Evolutionary conservation across 2,113 vertebrate species (phyloP), one percentile per base, ranked within the genome.

Genomic region (Benitochromis conjunctus): DNA sequence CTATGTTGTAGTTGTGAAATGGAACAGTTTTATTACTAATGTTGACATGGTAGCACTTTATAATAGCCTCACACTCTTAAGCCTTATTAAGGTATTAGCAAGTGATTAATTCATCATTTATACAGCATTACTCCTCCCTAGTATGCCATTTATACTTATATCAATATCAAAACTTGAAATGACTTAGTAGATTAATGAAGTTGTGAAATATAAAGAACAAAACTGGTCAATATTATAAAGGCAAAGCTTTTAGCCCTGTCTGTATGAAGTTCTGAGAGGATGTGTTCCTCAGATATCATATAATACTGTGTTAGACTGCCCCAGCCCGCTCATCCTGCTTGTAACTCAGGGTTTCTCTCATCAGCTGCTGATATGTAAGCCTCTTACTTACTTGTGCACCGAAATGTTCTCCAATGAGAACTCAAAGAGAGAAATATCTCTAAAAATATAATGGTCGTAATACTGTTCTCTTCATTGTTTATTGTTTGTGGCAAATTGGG

Each of bases 361-460:
- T 71, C 66, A 46, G 36, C 16, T 74, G 43, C 66, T 74, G 66
- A 0, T 1, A 0, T 74, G 16, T 51, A 51, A 48, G 24, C 43
- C 24, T 53, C 74, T 38, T 19, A 41, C 34, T 38, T 79, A 6
- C 76, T 24, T 24, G 5, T 55, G 51, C 29, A 78, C 26, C 6
- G 3, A 79, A 5, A 79, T 1, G 53, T 57, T 54, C 51, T 78
- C 19, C 74, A 14, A 13, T 54, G 2, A 78, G 51, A 38, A 78
- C 31, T 38, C 51, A 38, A 64, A 55, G 31, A 78, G 51, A 38
- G 51, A 38, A 36, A 78, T 26, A 18, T 48, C 21, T 48, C 64
- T 1, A 0, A 74, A 31, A 74, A 8, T 48, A 74, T 74, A 46
- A 18, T 4, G 0, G 9, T 51, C 19, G 10, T n/a, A 10, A n/a